Evolutionary conservation across 2,797 vertebrate genomes (phyloP), one percentile per base, ranked within the genome.

Genomic region (Anniella stebbinsi): DNA sequence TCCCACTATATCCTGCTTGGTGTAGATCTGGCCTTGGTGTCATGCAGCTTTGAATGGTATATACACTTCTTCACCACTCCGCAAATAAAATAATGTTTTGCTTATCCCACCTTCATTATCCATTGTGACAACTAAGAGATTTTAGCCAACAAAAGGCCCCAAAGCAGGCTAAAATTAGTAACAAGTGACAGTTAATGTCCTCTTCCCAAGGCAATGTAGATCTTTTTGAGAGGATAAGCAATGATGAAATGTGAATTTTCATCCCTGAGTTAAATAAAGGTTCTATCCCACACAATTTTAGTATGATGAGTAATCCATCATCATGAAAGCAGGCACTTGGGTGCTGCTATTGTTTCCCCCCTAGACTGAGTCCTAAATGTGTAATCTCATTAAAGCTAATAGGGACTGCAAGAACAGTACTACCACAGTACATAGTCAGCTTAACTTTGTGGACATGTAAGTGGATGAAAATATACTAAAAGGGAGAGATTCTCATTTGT

Each of bases 181-280:
- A 85, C 41, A 86, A 76, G 33, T 63, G 82, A 88, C 60, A 28
- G 21, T 6, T 33, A 45, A 38, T 67, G 80, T 38, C 76, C 78
- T 78, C 85, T 92, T 88, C 28, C 33, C 70, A 81, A 18, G 82
- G 67, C 51, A 67, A 89, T 33, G 10, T 2, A 86, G n/a, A 54
- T 25, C 76, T 9, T 23, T 45, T 4, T 82, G 75, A 89, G 33
- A 6, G 51, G 87, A 86, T 30, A 30, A 77, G 76, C 18, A 5
- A 41, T 92, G 73, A 70, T 72, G 38, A 85, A 51, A 76, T 18
- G n/a, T 91, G 1, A 6, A 36, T 88, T 86, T 92, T 89, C 67
- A 91, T 54, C 73, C 80, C 83, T 51, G n/a, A 84, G 57, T 66
- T 76, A 83, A 72, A 60, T 38, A 67, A 70, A 60, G 45, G 2